Evolutionary conservation across 2,797 vertebrate species (phyloP), one percentile per base, ranked within the genome.

Genomic region (Chromobotia macracanthus): DNA sequence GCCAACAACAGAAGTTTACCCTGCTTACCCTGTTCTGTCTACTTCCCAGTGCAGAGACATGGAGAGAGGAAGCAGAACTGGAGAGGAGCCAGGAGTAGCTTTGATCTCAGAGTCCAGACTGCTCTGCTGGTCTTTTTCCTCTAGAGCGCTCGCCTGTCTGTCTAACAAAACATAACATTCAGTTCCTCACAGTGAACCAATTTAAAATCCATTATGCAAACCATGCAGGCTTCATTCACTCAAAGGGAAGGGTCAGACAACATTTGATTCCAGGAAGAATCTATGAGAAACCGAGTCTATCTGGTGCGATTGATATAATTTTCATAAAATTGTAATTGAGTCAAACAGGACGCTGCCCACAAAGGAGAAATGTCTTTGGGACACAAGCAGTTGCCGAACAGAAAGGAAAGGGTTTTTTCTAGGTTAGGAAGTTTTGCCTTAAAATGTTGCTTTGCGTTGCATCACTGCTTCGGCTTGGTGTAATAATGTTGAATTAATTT

Each of bases 381-480:
- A 60, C 65, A 79, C 66, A 79, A 41, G 53, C 63, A 51, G 41
- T 72, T 78, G 70, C 84, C 82, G 80, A 80, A 81, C 60, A 7
- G 53, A 25, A 70, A 58, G 61, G 77, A 78, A 61, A 28, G 11
- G 38, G 19, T 73, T 73, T 60, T 77, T n/a, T n/a, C n/a, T 79
- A 70, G 72, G 61, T 66, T 73, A 72, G 65, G n/a, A 55, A 81
- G 23, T 51, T 80, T 82, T 79, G 55, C 48, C 53, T 78, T 75
- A 51, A 46, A 72, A 64, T 1, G 38, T 91, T 91, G 73, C 87
- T 72, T 50, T 70, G 58, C 18, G 21, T 90, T 91, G 86, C 90
- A 87, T 92, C 90, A 91, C 67, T 75, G 74, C 80, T 88, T 83
- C 77, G 78, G 84, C 72, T 84, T 65, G 23, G 73, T 12, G 70